phyloP scores from a whole-genome alignment of 2,797 vertebrate genomes.

The Garrulus glandarius region DNA sequence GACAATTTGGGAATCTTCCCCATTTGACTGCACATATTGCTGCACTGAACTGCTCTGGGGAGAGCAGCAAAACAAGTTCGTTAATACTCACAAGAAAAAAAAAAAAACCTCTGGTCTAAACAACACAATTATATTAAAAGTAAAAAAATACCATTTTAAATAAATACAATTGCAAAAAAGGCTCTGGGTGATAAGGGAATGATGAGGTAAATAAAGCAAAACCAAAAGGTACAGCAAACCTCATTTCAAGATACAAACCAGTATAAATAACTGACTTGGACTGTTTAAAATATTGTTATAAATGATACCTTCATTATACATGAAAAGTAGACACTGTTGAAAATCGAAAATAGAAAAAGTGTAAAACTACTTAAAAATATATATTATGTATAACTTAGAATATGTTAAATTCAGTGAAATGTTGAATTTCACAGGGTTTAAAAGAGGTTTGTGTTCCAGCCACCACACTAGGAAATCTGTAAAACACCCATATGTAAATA shows the following conservation, averaged over 20 bases:
- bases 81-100: neutral
- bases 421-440: neutral
- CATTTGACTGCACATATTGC: neutral
- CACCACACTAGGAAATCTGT: neutral
- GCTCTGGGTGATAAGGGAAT: neutral
- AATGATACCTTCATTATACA: neutral
- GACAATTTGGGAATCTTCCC: neutral
- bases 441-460: neutral
- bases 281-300: neutral
- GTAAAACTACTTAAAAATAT: neutral
- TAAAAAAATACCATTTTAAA: neutral
- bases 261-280: neutral
- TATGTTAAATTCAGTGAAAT: neutral
- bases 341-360: neutral
- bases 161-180: neutral
- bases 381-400: neutral
- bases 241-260: neutral
- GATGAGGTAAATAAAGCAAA: conserved; percentile 17
- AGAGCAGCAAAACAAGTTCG: neutral
- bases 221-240: neutral
- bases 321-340: neutral
- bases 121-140: neutral
- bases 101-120: neutral
- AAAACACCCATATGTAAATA: neutral
- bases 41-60: neutral